Evolutionary conservation across 2,888 invertebrate genomes (phyloP).

Genomic region (Melangyna quadrimaculata): DNA sequence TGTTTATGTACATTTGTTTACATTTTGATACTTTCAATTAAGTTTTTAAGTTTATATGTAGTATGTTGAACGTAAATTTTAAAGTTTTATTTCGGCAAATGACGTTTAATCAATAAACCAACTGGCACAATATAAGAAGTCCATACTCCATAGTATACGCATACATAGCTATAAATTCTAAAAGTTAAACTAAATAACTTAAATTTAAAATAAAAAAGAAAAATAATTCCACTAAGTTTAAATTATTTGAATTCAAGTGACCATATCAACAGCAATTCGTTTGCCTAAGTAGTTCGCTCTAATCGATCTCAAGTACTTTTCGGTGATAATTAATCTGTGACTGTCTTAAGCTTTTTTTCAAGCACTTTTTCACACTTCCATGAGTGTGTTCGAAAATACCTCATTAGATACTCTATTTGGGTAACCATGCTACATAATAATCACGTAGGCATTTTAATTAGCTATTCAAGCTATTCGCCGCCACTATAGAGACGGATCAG

Average conservation of each 20-base stretch:
- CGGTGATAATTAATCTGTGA: slow-evolving; percentile 34
- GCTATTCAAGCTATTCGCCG: neutral
- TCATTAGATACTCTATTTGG: slow-evolving; percentile 29
- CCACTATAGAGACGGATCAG: neutral
- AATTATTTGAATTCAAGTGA: neutral
- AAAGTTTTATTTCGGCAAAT: no score
- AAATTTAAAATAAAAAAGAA: neutral
- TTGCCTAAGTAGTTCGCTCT: slow-evolving; percentile 16
- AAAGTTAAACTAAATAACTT: neutral
- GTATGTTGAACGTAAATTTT: no score
- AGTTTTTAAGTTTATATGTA: no score
- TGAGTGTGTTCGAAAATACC: slow-evolving; percentile 20
- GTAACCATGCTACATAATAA: neutral
- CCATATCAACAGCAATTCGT: neutral
- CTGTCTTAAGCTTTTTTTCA: neutral
- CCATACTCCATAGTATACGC: no score
- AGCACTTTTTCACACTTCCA: slow-evolving; percentile 56
- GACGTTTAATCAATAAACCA: no score
- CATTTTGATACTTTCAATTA: no score
- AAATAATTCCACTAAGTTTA: neutral
- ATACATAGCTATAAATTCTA: no score
- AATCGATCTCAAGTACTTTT: slow-evolving; percentile 29
- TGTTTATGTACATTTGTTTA: no score
- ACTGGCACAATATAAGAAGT: no score
- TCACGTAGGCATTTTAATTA: slow-evolving; percentile 52